These are phyloP conservation scores for Drosophila virilis DNA, from an alignment of 1,140 invertebrate species.

Conservation along the genomic window DNA sequence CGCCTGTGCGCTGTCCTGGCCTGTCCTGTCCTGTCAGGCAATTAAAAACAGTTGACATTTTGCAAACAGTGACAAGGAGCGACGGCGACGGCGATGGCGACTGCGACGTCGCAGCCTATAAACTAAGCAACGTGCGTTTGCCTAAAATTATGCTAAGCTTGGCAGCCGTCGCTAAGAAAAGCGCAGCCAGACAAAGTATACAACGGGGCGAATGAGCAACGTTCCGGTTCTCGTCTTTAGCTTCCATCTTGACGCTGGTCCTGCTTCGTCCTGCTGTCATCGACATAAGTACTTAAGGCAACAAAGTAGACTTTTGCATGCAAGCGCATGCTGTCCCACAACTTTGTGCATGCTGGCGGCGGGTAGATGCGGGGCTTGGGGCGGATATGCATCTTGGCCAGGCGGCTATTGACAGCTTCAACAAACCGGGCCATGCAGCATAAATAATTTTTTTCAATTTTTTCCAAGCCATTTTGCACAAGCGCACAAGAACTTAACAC, in stretches of 20 bases:
- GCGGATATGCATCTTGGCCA: constrained; percentile 18
- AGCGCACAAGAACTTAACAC: constrained; percentile 58
- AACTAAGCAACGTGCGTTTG: constrained; percentile 81
- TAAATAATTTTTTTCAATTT: constrained; percentile 80
- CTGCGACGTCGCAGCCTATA: constrained; percentile 68
- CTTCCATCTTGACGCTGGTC: constrained; percentile 36
- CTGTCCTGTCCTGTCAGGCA: constrained; percentile 59
- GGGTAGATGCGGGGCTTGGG: no score
- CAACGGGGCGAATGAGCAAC: constrained; percentile 51
- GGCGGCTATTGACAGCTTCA: constrained; percentile 76
- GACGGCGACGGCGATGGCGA: constrained; percentile 1
- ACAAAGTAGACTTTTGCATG: constrained; percentile 81
- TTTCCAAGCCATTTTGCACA: constrained; percentile 76
- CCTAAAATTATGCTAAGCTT: constrained; percentile 81
- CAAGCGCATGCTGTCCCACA: constrained; percentile 76
- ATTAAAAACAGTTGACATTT: constrained; percentile 82
- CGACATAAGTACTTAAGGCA: constrained; percentile 80
- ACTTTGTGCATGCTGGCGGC: constrained; percentile 63
- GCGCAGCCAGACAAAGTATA: constrained; percentile 60
- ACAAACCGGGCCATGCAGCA: constrained; percentile 64
- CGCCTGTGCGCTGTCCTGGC: constrained; percentile 1
- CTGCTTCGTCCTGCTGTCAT: constrained; percentile 40
- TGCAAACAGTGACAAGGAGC: constrained; percentile 62
- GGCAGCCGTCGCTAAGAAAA: constrained; percentile 67
- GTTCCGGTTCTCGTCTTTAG: constrained; percentile 30